Conservation (phyloP, 1,140 invertebrate genomes). For the Amyelois transitella region DNA sequence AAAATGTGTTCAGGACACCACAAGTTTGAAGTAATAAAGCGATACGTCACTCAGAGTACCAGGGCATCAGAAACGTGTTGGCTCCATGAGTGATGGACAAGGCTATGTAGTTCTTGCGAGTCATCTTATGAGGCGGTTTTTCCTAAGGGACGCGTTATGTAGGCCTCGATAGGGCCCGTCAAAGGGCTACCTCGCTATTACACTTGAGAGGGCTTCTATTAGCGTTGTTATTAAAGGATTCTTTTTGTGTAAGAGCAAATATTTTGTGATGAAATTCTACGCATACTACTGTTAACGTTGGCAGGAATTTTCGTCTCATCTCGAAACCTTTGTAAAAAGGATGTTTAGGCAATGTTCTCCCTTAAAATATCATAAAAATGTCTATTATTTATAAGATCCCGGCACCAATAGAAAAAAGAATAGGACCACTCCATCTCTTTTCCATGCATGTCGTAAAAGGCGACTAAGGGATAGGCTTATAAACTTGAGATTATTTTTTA, state of each 20-base stretch:
- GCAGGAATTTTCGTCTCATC: too few relatives aligned
- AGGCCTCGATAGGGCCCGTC: not conserved
- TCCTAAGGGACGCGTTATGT: not conserved
- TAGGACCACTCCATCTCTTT: too few relatives aligned
- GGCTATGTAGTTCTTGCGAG: not conserved
- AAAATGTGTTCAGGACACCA: not conserved
- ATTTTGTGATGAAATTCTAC: not conserved
- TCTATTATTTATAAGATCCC: too few relatives aligned
- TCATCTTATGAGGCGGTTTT: not conserved
- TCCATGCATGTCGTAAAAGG: too few relatives aligned
- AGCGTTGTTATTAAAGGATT: not conserved
- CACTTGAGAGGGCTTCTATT: not conserved
- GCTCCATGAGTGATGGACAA: not conserved
- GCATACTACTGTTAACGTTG: too few relatives aligned
- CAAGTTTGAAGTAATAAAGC: not conserved
- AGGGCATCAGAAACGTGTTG: not conserved
- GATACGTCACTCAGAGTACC: not conserved
- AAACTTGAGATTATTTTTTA: too few relatives aligned
- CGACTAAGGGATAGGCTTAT: too few relatives aligned
- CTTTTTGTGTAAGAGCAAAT: not conserved
- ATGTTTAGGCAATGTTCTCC: too few relatives aligned
- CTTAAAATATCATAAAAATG: too few relatives aligned
- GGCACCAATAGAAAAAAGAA: too few relatives aligned
- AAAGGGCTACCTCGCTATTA: not conserved
- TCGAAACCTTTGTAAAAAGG: too few relatives aligned